Evolutionary conservation across 2,113 vertebrate species (phyloP).

Genomic region (Microcebus tavaratra): DNA sequence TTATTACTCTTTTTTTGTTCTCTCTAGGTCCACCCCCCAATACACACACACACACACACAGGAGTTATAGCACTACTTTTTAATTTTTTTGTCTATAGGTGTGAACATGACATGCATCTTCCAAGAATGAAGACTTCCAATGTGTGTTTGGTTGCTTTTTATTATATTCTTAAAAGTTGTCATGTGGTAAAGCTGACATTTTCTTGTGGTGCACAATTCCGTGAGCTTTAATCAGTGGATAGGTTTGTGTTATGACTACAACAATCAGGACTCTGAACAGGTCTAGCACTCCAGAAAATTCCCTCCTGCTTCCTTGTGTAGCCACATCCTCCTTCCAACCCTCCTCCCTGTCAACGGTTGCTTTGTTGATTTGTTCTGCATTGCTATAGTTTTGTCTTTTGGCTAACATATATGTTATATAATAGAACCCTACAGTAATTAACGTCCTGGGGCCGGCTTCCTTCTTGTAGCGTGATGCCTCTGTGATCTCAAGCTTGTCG

Average conservation of each 20-base stretch:
- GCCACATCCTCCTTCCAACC: too few relatives aligned
- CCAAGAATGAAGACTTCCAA: background rate
- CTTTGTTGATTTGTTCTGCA: too few relatives aligned
- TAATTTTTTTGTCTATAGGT: background rate
- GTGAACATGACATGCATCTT: background rate
- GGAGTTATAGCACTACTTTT: background rate
- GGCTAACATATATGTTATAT: background rate
- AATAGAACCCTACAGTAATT: background rate
- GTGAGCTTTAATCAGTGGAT: background rate
- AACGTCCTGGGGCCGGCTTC: background rate
- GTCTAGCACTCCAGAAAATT: background rate
- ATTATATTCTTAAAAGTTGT: background rate
- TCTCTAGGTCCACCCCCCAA: background rate
- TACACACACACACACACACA: too few relatives aligned
- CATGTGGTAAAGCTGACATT: too few relatives aligned
- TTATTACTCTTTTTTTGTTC: background rate
- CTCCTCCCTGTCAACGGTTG: background rate
- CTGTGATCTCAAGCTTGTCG: too few relatives aligned
- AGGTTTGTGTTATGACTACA: background rate
- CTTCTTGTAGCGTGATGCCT: rapidly evolving
- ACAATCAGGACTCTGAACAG: background rate
- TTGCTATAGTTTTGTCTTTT: background rate
- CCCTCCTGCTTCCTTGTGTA: too few relatives aligned
- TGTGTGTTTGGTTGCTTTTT: background rate
- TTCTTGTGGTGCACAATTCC: background rate